These are phyloP conservation scores for Odontamblyopus lacepedii DNA, from an alignment of 2,797 vertebrate species.

Conservation along the genomic window DNA sequence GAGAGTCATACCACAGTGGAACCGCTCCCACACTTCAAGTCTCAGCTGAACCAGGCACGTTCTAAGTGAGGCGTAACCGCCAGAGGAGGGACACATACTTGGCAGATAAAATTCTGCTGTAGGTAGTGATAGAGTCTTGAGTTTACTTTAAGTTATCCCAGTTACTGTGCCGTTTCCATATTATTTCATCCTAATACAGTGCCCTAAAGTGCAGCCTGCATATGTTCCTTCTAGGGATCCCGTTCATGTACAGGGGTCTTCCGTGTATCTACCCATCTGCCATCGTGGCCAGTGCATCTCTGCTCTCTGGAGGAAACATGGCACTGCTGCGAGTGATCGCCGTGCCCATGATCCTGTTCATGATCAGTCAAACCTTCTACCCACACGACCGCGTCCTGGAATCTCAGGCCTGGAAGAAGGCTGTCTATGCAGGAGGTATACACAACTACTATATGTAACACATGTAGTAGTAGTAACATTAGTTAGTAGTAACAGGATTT, in stretches of 20 bases:
- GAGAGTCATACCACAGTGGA: too few species aligned
- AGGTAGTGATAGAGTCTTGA: too few species aligned
- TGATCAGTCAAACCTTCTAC: constrained; percentile 89
- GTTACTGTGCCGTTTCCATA: too few species aligned
- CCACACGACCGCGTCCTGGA: constrained; percentile 91
- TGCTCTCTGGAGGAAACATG: constrained; percentile 81
- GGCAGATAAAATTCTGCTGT: too few species aligned
- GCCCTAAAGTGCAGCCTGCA: neutral
- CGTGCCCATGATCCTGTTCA: constrained; percentile 87
- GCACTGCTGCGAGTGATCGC: constrained; percentile 78
- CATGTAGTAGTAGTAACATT: too few species aligned
- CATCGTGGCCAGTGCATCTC: constrained; percentile 83
- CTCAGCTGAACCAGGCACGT: too few species aligned
- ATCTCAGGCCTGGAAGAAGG: constrained; percentile 94
- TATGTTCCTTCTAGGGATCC: constrained; percentile 71
- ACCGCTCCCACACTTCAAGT: too few species aligned
- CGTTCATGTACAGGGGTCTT: constrained; percentile 88
- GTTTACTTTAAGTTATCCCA: too few species aligned
- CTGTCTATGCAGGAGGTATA: constrained; percentile 87
- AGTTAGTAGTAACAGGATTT: too few species aligned
- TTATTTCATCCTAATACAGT: too few species aligned
- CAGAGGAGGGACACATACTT: too few species aligned
- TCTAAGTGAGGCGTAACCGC: too few species aligned
- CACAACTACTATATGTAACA: neutral
- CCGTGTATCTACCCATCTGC: constrained; percentile 90